Conservation (phyloP, 2,113 vertebrate species). For the Meriones unguiculatus region DNA sequence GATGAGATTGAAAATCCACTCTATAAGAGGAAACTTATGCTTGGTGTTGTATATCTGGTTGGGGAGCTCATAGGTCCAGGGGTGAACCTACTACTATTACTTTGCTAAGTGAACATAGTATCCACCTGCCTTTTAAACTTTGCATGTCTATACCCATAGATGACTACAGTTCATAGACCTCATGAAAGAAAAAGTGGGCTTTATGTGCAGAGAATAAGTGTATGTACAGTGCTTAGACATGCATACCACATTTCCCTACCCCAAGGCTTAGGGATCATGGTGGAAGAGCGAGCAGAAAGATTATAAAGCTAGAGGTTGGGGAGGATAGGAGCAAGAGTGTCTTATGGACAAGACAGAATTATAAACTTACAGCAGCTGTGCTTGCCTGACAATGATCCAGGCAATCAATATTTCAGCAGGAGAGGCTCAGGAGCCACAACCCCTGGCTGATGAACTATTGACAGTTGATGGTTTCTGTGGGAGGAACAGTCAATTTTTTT, state of each 20-base stretch:
- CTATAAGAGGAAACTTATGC: background rate
- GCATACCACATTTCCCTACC: too few relatives aligned
- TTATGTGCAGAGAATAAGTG: background rate
- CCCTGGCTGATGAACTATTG: background rate
- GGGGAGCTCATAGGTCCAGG: background rate
- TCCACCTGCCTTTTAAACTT: background rate
- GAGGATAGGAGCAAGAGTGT: background rate
- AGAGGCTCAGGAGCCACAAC: background rate
- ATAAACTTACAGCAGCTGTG: background rate
- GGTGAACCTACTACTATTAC: background rate
- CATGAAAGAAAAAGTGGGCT: background rate
- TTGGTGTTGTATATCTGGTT: background rate
- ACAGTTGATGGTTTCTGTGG: background rate
- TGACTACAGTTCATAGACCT: background rate
- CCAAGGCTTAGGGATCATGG: background rate
- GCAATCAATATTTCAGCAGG: background rate
- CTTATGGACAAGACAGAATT: background rate
- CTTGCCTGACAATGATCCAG: background rate
- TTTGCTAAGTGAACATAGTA: background rate
- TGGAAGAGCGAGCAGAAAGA: background rate
- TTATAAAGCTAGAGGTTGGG: background rate
- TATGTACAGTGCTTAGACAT: background rate
- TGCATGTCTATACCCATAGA: background rate
- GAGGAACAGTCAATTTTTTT: background rate
- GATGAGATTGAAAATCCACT: background rate